phyloP scores from a whole-genome alignment of 1,140 invertebrate species.

The Branchinecta lynchi region DNA sequence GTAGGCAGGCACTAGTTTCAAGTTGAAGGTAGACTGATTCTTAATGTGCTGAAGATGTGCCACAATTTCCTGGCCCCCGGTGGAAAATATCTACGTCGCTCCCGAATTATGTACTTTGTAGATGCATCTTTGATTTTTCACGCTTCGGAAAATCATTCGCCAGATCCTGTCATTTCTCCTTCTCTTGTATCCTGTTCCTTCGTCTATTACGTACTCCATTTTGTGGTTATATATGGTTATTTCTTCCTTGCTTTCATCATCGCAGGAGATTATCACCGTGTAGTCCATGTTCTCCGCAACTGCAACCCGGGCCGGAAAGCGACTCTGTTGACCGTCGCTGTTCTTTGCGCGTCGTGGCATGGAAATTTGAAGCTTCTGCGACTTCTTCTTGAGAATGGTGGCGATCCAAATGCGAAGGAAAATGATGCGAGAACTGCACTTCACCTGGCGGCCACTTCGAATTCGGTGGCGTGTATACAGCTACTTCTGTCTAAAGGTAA shows the following conservation, averaged over 20 bases:
- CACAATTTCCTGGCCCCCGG: too few relatives aligned
- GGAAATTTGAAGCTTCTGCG: background rate
- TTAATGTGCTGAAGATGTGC: too few relatives aligned
- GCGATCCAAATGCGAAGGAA: conserved; percentile 48
- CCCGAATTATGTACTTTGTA: too few relatives aligned
- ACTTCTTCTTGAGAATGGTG: conserved; percentile 44
- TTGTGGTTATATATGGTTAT: too few relatives aligned
- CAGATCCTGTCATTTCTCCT: too few relatives aligned
- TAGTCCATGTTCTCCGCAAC: background rate
- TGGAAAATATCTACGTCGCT: too few relatives aligned
- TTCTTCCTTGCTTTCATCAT: background rate
- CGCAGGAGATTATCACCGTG: background rate
- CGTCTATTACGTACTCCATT: too few relatives aligned
- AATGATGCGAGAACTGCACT: conserved; percentile 56
- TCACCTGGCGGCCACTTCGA: conserved; percentile 31
- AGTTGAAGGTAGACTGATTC: too few relatives aligned
- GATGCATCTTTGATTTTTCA: too few relatives aligned
- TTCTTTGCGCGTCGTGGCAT: background rate
- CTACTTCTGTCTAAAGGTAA: background rate
- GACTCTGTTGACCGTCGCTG: background rate
- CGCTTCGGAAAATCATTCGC: too few relatives aligned
- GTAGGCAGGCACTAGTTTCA: too few relatives aligned
- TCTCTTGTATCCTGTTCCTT: too few relatives aligned
- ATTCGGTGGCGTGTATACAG: background rate
- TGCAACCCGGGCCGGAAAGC: background rate